phyloP scores from a whole-genome alignment of 1,140 invertebrate genomes.

The Drosophila mayri region DNA sequence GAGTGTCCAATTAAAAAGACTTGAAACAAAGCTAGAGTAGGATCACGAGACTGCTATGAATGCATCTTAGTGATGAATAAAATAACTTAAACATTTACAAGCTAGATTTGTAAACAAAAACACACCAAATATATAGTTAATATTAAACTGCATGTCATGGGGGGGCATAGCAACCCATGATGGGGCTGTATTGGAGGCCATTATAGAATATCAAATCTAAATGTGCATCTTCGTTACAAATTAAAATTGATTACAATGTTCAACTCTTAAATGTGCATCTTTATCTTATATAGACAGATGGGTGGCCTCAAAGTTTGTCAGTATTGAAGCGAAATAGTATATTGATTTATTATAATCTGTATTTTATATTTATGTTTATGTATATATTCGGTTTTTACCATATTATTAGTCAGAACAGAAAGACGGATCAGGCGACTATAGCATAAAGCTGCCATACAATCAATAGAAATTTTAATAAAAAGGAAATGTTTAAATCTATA shows the following conservation, averaged over 20 bases:
- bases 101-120: constrained; percentile 1
- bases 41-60: not conserved
- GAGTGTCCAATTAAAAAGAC: constrained; percentile 1
- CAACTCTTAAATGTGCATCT: not conserved
- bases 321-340: not conserved
- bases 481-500: not conserved
- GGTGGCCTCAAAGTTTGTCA: not conserved
- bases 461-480: not conserved
- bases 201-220: not conserved
- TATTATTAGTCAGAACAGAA: no score
- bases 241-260: not conserved
- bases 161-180: not conserved
- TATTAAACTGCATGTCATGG: not conserved
- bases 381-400: no score
- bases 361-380: no score
- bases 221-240: constrained; percentile 1
- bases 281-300: not conserved
- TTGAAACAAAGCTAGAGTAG: constrained; percentile 5
- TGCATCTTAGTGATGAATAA: no score
- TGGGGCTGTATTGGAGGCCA: not conserved
- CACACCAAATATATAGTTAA: constrained; percentile 14
- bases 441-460: not conserved
- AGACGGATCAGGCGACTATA: not conserved
- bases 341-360: not conserved
- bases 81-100: constrained; percentile 3